Evolutionary conservation across 2,888 invertebrate genomes (phyloP).

Genomic region (Neria commutata): DNA sequence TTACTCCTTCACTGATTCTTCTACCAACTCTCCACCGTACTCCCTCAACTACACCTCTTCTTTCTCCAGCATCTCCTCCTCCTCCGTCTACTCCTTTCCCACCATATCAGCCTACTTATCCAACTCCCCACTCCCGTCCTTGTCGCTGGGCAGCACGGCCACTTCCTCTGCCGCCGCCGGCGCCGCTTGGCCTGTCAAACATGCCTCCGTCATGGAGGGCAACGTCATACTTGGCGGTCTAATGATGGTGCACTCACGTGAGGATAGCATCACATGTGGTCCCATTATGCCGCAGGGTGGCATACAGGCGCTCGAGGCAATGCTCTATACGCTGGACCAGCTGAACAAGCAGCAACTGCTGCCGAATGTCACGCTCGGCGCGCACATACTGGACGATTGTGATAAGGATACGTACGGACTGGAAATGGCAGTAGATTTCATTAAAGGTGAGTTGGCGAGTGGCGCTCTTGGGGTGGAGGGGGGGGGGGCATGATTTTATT

Average conservation of each 20-base stretch:
- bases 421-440: constrained; percentile 95
- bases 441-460: constrained; percentile 87
- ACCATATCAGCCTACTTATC: neutral
- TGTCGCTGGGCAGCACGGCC: neutral
- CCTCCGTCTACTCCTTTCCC: too few species aligned
- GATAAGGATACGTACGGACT: constrained; percentile 95
- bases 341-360: constrained; percentile 73
- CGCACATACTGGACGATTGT: constrained; percentile 91
- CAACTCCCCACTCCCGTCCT: neutral
- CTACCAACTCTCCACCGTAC: too few species aligned
- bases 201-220: constrained; percentile 86
- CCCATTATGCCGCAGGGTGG: constrained; percentile 94
- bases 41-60: too few species aligned
- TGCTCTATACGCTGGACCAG: constrained; percentile 87
- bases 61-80: too few species aligned
- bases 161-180: constrained; percentile 26
- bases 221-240: constrained; percentile 87
- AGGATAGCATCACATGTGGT: constrained; percentile 86
- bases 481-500: too few species aligned
- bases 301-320: constrained; percentile 86
- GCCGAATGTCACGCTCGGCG: constrained; percentile 82
- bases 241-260: constrained; percentile 94
- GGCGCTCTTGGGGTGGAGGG: too few species aligned
- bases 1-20: too few species aligned
- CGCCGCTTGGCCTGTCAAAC: constrained; percentile 78